Percentiles rank a stretch among this genome's conserved stretches.
Conservation (phyloP, 2,888 invertebrate species). For the Linnaemya vulpina region DNA sequence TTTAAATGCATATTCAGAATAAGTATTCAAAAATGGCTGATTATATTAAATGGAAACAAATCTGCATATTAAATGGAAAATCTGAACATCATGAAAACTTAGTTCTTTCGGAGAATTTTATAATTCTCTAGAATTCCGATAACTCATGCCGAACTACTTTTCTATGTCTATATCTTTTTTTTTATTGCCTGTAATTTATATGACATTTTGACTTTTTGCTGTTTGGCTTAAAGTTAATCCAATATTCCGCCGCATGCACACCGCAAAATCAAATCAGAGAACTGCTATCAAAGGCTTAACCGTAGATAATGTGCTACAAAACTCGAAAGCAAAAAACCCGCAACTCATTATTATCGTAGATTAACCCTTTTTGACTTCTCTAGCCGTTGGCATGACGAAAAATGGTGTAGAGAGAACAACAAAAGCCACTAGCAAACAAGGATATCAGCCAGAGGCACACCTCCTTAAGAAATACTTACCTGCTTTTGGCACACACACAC, state of each 20-base stretch:
- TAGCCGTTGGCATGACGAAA: constrained; percentile 6
- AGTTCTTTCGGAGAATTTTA: background rate
- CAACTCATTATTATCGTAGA: constrained; percentile 69
- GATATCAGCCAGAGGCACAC: constrained; percentile 17
- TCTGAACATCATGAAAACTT: background rate
- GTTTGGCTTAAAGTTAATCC: constrained; percentile 55
- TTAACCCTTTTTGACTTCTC: constrained; percentile 71
- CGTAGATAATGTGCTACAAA: constrained; percentile 67
- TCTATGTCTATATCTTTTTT: background rate
- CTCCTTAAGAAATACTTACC: constrained; percentile 25
- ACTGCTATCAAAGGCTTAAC: constrained; percentile 53
- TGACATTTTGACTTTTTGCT: constrained; percentile 66
- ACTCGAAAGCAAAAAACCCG: constrained; percentile 66
- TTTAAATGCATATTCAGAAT: too few species aligned
- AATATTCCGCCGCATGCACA: constrained; percentile 10
- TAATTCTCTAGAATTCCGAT: background rate
- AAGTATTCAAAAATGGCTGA: too few species aligned
- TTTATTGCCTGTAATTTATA: constrained; percentile 39
- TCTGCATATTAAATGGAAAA: too few species aligned
- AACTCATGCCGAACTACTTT: constrained; percentile 5
- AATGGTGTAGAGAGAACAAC: background rate
- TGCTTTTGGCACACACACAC: background rate
- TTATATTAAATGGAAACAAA: too few species aligned
- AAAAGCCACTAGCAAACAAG: background rate
- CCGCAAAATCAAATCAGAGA: background rate